A percentile compares a stretch with the other conserved stretches of the same genome.
Conservation (phyloP, 2,113 vertebrate genomes). For the Pangasianodon hypophthalmus region DNA sequence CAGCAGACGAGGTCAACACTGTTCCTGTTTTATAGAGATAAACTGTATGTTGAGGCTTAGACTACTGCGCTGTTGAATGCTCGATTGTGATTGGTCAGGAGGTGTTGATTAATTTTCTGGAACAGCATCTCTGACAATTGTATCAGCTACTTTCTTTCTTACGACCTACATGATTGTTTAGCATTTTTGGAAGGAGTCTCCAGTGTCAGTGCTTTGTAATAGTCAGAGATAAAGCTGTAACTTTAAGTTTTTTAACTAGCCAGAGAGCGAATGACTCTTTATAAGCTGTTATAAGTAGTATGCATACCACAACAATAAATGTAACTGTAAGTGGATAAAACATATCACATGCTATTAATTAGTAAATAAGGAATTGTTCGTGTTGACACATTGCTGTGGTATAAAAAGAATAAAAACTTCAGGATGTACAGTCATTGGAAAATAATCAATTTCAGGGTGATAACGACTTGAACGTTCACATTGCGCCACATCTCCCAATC, state of each 20-base stretch:
- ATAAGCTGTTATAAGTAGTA: background rate
- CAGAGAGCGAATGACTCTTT: background rate
- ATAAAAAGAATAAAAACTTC: background rate
- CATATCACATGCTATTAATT: background rate
- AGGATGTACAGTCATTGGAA: background rate
- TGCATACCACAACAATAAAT: background rate
- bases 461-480: background rate
- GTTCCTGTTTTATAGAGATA: background rate
- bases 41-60: background rate
- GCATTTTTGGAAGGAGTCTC: background rate
- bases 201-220: background rate
- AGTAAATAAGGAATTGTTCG: background rate
- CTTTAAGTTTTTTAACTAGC: background rate
- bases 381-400: background rate
- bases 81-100: background rate
- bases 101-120: background rate
- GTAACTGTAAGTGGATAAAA: background rate
- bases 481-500: background rate
- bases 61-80: background rate
- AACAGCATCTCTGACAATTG: background rate
- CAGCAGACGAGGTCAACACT: conserved; percentile 62
- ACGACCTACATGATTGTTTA: background rate
- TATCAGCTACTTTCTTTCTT: background rate
- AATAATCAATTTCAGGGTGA: background rate
- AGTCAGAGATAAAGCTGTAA: background rate